phyloP scores from a whole-genome alignment of 2,113 vertebrate species.

The Macrotis lagotis region DNA sequence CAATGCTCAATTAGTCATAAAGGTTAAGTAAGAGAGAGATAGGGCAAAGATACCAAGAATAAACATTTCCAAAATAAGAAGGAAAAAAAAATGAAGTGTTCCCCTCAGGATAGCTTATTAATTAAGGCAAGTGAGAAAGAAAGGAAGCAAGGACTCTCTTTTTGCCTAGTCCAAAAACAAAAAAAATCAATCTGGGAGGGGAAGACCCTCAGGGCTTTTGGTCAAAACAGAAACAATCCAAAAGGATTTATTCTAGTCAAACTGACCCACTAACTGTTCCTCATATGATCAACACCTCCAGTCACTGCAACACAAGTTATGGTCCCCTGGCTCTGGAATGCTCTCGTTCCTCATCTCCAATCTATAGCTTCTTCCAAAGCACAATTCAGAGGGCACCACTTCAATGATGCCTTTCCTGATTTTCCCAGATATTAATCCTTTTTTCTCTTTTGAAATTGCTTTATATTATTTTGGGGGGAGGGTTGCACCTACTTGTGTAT shows the following conservation, averaged over 20 bases:
- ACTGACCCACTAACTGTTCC: not conserved
- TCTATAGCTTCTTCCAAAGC: not conserved
- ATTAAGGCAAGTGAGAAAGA: too few relatives aligned
- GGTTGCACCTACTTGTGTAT: not conserved
- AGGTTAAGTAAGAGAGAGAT: too few relatives aligned
- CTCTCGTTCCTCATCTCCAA: not conserved
- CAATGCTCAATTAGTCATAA: too few relatives aligned
- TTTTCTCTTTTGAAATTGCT: not conserved
- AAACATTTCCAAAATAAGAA: too few relatives aligned
- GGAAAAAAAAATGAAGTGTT: too few relatives aligned
- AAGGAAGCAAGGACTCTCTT: too few relatives aligned
- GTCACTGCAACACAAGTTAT: not conserved
- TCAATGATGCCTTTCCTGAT: not conserved
- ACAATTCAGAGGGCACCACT: not conserved
- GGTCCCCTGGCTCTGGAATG: not conserved
- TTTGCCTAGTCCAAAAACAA: too few relatives aligned
- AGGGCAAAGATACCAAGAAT: too few relatives aligned
- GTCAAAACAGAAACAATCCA: too few relatives aligned
- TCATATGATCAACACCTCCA: not conserved
- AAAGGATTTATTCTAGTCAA: not conserved
- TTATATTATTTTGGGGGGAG: not conserved
- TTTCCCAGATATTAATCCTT: not conserved
- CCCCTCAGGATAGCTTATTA: too few relatives aligned
- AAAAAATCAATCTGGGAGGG: too few relatives aligned
- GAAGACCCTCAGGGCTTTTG: too few relatives aligned